Evolutionary conservation across 1,140 invertebrate genomes (phyloP), one percentile per base, ranked within the genome.

Genomic region (Heliconius nattereri): DNA sequence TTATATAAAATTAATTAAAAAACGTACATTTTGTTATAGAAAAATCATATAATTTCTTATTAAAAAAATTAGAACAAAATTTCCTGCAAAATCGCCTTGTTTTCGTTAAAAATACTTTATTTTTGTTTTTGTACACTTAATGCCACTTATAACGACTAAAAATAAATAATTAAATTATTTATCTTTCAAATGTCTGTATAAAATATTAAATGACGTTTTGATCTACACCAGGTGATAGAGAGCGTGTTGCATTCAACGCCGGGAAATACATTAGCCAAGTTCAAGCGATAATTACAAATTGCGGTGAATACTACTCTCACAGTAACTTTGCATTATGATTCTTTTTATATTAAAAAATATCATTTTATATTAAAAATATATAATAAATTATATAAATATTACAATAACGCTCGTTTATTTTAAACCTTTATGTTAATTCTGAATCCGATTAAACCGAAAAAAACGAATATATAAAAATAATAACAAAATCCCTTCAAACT

Each of bases 241-340:
- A 72, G 66, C 76, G 49, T 40, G 76, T 72, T 78, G 71, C 49
- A 45, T 70, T 54, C 16, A n/a, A 78, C 45, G 76, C 76, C 76
- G 76, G 76, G 76, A 78, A 78, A 78, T 72, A 70, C 71, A n/a
- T 54, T 49, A 72, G 54, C 71, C 45, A 29, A 71, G 76, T 71
- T 71, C 5, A 72, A 78, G 32, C 45, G 73, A 66, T 66, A 66
- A 66, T 66, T 66, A 66, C 11, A 66, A 66, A 66, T 66, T 29
- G 60, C 29, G 60, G 60, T 66, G 9, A 66, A 29, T 26, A 11
- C 57, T 29, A 23, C n/a, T 23, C 2, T 11, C 23, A 26, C 26
- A 66, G 9, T 66, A 66, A 66, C 8, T 66, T 66, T 26, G 3
- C 6, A 16, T 66, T 29, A 66, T 57, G n/a, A 57, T 57, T 57